These are phyloP conservation scores for Drosophila yakuba DNA, from an alignment of 1,140 invertebrate species.

Conservation along the genomic window DNA sequence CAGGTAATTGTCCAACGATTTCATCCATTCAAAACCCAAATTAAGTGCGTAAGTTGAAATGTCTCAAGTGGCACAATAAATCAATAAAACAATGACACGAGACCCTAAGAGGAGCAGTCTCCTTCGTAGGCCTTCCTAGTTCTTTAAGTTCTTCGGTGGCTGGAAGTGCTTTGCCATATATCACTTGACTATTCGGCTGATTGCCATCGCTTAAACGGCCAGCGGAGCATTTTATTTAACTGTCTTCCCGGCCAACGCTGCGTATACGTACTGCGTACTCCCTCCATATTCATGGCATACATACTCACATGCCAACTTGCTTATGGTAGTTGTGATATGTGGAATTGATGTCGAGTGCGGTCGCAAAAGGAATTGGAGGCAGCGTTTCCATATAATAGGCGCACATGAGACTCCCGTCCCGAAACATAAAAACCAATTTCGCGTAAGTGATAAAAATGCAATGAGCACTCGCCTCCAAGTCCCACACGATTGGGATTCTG, in stretches of 20 bases:
- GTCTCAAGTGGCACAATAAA: conserved; percentile 50
- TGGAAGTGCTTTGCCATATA: conserved; percentile 33
- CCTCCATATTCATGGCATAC: conserved; percentile 2
- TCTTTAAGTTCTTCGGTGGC: conserved; percentile 1
- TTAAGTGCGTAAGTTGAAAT: conserved; percentile 40
- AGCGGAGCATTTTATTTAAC: conserved; percentile 72
- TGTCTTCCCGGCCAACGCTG: conserved; percentile 16
- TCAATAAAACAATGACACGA: conserved; percentile 70
- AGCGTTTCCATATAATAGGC: conserved; percentile 79
- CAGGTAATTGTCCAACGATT: conserved; percentile 38
- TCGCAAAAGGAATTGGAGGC: conserved; percentile 31
- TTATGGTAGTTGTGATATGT: conserved; percentile 44
- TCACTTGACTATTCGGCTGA: conserved; percentile 67
- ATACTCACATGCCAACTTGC: conserved; percentile 2
- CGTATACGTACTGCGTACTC: conserved; percentile 28
- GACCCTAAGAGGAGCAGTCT: conserved; percentile 19
- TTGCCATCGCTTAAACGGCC: conserved; percentile 75
- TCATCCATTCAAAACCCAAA: neutral
- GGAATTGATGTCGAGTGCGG: conserved; percentile 56
- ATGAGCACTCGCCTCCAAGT: conserved; percentile 54
- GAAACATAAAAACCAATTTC: conserved; percentile 82
- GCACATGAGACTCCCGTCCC: conserved; percentile 71
- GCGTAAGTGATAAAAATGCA: conserved; percentile 83
- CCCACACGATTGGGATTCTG: conserved; percentile 34
- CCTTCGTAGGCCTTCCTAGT: conserved; percentile 10